These are phyloP conservation scores for Solea solea DNA, from an alignment of 2,113 vertebrate genomes.

Conservation along the genomic window DNA sequence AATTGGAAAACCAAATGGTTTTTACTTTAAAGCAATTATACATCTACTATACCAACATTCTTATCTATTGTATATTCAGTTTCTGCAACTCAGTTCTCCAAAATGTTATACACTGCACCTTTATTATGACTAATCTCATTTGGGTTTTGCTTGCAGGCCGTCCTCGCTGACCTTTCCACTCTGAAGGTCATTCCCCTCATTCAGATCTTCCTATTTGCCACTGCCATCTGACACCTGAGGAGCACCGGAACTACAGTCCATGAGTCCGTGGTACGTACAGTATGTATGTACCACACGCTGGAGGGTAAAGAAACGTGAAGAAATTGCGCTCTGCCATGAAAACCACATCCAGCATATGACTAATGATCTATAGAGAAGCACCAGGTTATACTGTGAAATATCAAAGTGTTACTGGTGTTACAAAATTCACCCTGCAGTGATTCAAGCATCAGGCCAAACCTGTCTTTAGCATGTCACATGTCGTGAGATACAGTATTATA, in stretches of 20 bases:
- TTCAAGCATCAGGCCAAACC: constrained; percentile 6
- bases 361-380: neutral
- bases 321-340: constrained; percentile 18
- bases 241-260: neutral
- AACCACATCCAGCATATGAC: constrained; percentile 12
- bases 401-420: neutral
- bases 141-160: constrained; percentile 85
- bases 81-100: too few species aligned
- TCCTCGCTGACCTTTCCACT: constrained; percentile 98
- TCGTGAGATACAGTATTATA: too few species aligned
- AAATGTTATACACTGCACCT: too few species aligned
- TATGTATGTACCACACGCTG: neutral
- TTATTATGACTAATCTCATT: neutral
- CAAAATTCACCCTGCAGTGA: constrained; percentile 3
- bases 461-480: too few species aligned
- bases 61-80: too few species aligned
- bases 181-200: constrained; percentile 98
- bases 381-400: neutral
- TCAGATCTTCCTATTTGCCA: constrained; percentile 96
- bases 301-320: neutral
- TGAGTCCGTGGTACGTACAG: neutral
- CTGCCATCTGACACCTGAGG: constrained; percentile 89
- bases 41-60: too few species aligned
- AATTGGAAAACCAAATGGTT: too few species aligned
- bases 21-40: too few species aligned